These are phyloP conservation scores for Aphelenchoides fujianensis DNA, from an alignment of 1,140 invertebrate species.

Conservation along the genomic window DNA sequence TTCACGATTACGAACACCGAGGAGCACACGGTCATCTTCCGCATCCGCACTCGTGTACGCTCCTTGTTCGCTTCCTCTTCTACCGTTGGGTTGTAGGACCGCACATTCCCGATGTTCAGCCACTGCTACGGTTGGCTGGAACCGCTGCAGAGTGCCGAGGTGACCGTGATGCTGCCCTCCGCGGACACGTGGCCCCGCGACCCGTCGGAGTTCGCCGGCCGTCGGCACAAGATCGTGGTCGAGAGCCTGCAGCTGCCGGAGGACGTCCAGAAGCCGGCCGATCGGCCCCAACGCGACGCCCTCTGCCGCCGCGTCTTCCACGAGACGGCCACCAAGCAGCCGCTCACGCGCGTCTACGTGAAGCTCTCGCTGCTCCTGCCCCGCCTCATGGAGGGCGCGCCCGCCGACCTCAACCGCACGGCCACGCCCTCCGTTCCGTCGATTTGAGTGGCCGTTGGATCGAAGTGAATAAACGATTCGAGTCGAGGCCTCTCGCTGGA, in stretches of 20 bases:
- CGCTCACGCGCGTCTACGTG: constrained; percentile 3
- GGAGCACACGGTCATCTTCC: constrained; percentile 1
- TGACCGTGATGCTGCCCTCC: not conserved
- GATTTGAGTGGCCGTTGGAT: no score
- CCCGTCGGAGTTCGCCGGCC: constrained; percentile 6
- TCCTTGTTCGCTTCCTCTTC: not conserved
- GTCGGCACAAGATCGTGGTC: constrained; percentile 12
- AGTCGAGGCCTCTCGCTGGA: no score
- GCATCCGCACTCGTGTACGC: constrained; percentile 3
- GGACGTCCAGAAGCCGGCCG: constrained; percentile 11
- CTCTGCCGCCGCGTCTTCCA: constrained; percentile 8
- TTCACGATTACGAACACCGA: constrained; percentile 22
- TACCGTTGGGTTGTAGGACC: constrained; percentile 7
- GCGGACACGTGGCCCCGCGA: constrained; percentile 16
- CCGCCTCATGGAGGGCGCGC: not conserved
- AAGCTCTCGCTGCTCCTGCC: constrained; percentile 12
- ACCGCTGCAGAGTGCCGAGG: constrained; percentile 2
- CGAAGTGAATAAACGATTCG: no score
- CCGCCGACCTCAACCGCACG: no score
- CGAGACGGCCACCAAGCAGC: constrained; percentile 2
- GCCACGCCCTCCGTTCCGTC: no score
- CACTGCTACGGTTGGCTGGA: constrained; percentile 14
- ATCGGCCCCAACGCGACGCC: not conserved
- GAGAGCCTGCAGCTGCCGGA: constrained; percentile 16
- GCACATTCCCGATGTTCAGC: constrained; percentile 1